A percentile compares a stretch with the other conserved stretches of the same genome.
Conservation (phyloP, 1,140 invertebrate genomes). For the Bombus confusus region DNA sequence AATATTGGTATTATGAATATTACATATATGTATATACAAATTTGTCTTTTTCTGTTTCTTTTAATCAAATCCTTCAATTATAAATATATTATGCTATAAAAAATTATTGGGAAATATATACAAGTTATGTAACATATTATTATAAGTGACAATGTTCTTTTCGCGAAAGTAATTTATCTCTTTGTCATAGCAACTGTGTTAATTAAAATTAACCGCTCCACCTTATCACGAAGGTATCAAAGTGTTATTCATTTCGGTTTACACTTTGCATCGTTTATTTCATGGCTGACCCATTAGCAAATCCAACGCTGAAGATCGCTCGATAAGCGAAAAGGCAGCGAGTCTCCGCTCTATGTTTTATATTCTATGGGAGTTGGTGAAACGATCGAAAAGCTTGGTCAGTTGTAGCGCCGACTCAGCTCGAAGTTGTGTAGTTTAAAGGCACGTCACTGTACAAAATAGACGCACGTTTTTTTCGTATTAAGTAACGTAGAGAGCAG, state of each 20-base stretch:
- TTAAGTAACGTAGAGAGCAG: slow-evolving; percentile 56
- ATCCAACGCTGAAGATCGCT: slow-evolving; percentile 20
- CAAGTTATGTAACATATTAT: background rate
- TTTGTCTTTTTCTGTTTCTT: background rate
- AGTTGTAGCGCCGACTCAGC: slow-evolving; percentile 82
- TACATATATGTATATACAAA: too few relatives aligned
- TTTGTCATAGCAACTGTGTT: background rate
- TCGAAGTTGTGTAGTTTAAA: slow-evolving; percentile 81
- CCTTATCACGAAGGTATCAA: background rate
- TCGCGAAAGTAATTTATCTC: background rate
- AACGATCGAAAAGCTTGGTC: slow-evolving; percentile 79
- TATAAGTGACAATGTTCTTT: background rate
- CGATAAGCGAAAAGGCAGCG: slow-evolving; percentile 23
- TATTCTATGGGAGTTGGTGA: slow-evolving; percentile 62
- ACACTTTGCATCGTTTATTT: background rate
- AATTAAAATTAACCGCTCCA: background rate
- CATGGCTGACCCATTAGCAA: slow-evolving; percentile 15
- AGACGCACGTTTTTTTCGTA: slow-evolving; percentile 79
- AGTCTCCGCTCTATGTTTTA: slow-evolving; percentile 39
- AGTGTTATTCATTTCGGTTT: background rate
- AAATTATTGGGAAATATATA: background rate
- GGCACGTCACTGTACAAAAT: slow-evolving; percentile 81
- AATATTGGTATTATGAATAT: background rate
- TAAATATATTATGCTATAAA: background rate
- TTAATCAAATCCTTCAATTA: background rate